Percentiles rank a stretch among this genome's conserved stretches.
phyloP scores from a whole-genome alignment of 2,888 invertebrate genomes.

The Caenorhabditis sinica region DNA sequence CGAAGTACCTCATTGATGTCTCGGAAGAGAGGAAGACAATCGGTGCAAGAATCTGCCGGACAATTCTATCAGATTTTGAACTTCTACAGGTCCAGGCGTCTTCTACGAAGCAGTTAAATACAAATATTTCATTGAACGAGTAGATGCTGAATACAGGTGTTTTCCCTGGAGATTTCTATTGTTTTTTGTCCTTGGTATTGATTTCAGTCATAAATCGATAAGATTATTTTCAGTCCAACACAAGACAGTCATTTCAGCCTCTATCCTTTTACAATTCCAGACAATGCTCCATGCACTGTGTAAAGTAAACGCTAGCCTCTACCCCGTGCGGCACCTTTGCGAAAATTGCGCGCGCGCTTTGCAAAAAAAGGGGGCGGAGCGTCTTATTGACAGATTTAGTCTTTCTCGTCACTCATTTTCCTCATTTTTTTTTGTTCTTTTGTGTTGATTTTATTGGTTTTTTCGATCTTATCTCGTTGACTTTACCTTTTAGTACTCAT shows the following conservation, averaged over 20 bases:
- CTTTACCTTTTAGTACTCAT: no score
- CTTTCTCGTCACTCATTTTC: not conserved
- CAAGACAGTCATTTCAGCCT: no score
- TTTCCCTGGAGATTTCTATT: no score
- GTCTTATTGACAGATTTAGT: not conserved
- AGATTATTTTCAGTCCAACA: no score
- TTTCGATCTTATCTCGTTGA: not conserved
- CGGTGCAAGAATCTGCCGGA: not conserved
- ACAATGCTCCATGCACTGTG: not conserved
- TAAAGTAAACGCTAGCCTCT: not conserved
- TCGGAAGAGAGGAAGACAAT: conserved; percentile 1
- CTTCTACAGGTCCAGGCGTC: no score
- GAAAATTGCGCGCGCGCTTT: conserved; percentile 5
- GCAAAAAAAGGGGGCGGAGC: conserved; percentile 46
- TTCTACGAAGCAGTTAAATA: no score
- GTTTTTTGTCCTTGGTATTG: no score
- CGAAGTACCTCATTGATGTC: not conserved
- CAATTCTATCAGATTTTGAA: not conserved
- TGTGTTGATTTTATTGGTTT: not conserved
- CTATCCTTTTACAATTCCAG: not conserved
- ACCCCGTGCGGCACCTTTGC: conserved; percentile 15
- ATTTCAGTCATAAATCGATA: no score
- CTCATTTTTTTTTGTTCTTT: not conserved
- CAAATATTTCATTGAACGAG: no score
- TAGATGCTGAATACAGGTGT: no score